Base-by-base conservation (phyloP, 2,113 vertebrate species). In the Sceloporus tristichus region DNA sequence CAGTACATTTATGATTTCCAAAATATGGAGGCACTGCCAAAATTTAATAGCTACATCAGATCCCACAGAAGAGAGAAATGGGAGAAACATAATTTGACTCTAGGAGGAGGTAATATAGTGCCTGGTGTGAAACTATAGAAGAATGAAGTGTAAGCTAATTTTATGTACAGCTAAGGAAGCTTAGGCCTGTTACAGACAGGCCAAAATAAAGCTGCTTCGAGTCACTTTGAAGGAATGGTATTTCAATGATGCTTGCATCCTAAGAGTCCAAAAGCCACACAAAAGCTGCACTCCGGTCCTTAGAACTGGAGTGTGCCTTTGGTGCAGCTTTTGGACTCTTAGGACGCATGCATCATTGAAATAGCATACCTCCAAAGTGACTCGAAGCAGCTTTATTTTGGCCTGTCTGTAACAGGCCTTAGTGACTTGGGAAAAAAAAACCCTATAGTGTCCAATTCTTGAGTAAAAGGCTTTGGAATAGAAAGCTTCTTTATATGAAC, bases 31-130 rank as follows among this genome's bases (percentile, higher is more conserved):
- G 7, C 84, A 53, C 2, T 88, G 84, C 76, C 56, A 34, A 88
- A 66, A 62, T 38, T 76, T 79, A 85, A 84, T 53, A 19, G 56
- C 62, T 92, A 48, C 85, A 84, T 91, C 91, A 68, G 66, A 83
- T 21, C n/a, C 40, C 59, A 85, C 68, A n/a, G 23, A 27, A 76
- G 85, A 48, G 18, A 83, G 84, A 13, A 68, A 2, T 76, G 2
- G 73, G 54, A 54, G 1, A 81, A 75, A 66, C 40, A 40, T 0
- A 5, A 73, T 73, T 89, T 74, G 18, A 66, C 18, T 73, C 66
- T 54, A 84, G 82, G 27, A 73, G 23, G 40, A n/a, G 82, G 9
- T 54, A 38, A 74, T 74, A 53, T 71, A 53, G 74, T 74, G 70
- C 73, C 16, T 74, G 23, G 54, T 9, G 21, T 85, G 34, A 76